These are phyloP conservation scores for Cacatua alba DNA, from an alignment of 2,113 vertebrate genomes.

Conservation along the genomic window DNA sequence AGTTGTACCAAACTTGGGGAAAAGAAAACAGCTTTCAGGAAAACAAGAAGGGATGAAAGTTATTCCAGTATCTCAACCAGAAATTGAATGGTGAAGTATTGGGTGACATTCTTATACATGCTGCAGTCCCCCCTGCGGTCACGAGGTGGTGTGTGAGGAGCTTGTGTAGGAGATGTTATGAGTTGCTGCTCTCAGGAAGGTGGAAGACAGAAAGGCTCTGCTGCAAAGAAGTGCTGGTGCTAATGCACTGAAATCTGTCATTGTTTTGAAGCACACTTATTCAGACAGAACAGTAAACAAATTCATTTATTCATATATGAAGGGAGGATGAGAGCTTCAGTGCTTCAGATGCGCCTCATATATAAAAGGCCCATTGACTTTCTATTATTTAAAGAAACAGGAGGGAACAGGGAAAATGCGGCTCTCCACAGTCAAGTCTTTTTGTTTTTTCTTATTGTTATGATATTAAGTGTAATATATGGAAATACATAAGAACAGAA, in stretches of 20 bases:
- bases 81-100: not conserved
- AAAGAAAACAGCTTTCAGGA: not conserved
- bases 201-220: not conserved
- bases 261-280: not conserved
- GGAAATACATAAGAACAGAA: not conserved
- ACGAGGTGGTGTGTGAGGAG: slow-evolving; percentile 35
- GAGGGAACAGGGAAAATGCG: not conserved
- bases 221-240: not conserved
- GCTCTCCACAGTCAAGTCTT: not conserved
- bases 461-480: not conserved
- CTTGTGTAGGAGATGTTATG: not conserved
- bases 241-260: not conserved
- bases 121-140: slow-evolving; percentile 30
- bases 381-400: not conserved
- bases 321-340: not conserved
- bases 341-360: not conserved
- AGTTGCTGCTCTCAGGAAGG: not conserved
- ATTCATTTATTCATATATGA: slow-evolving; percentile 11
- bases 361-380: not conserved
- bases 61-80: not conserved
- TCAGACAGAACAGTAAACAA: slow-evolving; percentile 8
- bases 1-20: not conserved
- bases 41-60: not conserved
- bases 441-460: not conserved
- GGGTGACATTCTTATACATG: not conserved